Percentiles rank a stretch among this genome's conserved stretches.
Evolutionary conservation across 2,888 invertebrate species (phyloP).

Genomic region (Belgica antarctica): DNA sequence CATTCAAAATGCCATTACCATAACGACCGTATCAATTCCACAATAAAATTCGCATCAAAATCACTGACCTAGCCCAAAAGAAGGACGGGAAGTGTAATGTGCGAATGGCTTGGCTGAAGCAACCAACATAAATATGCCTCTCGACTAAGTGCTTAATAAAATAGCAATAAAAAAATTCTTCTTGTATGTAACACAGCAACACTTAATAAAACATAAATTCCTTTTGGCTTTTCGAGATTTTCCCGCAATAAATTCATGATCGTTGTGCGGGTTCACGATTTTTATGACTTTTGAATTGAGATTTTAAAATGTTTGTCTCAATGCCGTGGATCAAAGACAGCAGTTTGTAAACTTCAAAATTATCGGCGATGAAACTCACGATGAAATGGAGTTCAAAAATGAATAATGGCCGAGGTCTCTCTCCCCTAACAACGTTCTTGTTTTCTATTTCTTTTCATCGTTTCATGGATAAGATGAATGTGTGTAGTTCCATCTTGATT

Average conservation of each 20-base stretch:
- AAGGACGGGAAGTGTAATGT: not conserved
- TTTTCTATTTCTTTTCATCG: conserved; percentile 7
- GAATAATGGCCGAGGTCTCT: conserved; percentile 41
- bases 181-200: not conserved
- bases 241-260: not conserved
- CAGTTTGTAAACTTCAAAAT: too few species aligned
- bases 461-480: not conserved
- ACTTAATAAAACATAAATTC: conserved; percentile 14
- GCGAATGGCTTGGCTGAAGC: too few species aligned
- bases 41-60: not conserved
- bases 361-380: not conserved
- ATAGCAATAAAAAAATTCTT: conserved; percentile 1
- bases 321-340: too few species aligned
- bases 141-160: not conserved
- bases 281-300: too few species aligned
- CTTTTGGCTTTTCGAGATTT: not conserved
- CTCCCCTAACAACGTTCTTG: conserved; percentile 35
- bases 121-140: not conserved
- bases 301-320: too few species aligned
- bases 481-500: conserved; percentile 1
- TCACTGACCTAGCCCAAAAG: not conserved
- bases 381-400: conserved; percentile 41
- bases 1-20: not conserved
- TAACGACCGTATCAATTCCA: not conserved
- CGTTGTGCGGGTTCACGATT: not conserved